A percentile compares a stretch with the other conserved stretches of the same genome.
Conservation (phyloP, 2,888 invertebrate species). For the Pristionchus fissidentatus region DNA sequence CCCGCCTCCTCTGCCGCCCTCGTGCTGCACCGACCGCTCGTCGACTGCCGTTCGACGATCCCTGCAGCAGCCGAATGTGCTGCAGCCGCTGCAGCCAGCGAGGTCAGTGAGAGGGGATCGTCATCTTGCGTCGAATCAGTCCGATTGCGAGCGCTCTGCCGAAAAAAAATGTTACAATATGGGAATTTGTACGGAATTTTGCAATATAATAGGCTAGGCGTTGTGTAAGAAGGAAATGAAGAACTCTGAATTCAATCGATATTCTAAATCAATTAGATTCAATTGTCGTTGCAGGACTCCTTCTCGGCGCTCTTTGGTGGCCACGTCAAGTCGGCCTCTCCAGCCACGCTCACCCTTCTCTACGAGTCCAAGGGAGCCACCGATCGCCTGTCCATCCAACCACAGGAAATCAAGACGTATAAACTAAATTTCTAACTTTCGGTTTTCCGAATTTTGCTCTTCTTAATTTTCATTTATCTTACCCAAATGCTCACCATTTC, state of each 20-base stretch:
- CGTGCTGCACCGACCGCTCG: constrained; percentile 65
- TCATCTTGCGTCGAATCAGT: too few relatives aligned
- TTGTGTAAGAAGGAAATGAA: too few relatives aligned
- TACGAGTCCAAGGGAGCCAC: constrained; percentile 48
- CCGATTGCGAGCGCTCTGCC: not conserved
- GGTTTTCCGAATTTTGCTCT: not conserved
- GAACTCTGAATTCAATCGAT: too few relatives aligned
- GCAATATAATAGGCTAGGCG: too few relatives aligned
- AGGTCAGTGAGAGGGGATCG: not conserved
- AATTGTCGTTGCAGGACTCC: constrained; percentile 38
- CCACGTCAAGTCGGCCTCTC: constrained; percentile 46
- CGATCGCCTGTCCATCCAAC: constrained; percentile 47
- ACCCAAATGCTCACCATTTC: too few relatives aligned
- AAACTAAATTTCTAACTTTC: constrained; percentile 49
- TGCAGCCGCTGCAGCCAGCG: not conserved
- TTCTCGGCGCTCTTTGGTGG: constrained; percentile 47
- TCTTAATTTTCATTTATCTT: not conserved
- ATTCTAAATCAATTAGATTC: not conserved
- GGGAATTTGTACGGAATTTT: too few relatives aligned
- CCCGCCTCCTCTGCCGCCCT: constrained; percentile 60
- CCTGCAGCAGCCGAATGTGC: not conserved
- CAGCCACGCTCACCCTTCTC: constrained; percentile 55
- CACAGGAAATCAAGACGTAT: constrained; percentile 53
- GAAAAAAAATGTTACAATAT: too few relatives aligned
- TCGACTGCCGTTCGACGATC: constrained; percentile 65